phyloP scores from a whole-genome alignment of 2,797 vertebrate genomes.

The Hirundo rustica region DNA sequence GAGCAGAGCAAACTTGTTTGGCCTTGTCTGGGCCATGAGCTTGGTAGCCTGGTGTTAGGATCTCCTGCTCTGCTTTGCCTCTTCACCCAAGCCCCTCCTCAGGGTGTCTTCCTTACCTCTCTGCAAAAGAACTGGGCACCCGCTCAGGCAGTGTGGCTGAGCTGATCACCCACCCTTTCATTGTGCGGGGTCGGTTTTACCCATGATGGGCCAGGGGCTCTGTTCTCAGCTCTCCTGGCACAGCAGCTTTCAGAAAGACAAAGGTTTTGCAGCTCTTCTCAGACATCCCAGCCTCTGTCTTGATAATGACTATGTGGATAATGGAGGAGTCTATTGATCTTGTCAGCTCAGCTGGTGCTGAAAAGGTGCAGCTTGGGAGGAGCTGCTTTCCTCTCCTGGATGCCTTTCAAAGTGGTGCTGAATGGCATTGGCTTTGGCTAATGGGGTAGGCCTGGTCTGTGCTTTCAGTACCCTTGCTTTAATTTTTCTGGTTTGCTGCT shows the following conservation, averaged over 20 bases:
- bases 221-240: neutral
- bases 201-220: rapidly evolving
- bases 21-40: neutral
- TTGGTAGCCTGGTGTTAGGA: neutral
- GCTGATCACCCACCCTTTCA: neutral
- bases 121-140: neutral
- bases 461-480: neutral
- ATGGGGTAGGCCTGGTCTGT: neutral
- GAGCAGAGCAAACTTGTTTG: neutral
- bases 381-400: neutral
- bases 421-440: neutral
- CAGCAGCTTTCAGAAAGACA: neutral
- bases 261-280: neutral
- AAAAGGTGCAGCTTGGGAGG: neutral
- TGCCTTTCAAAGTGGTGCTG: neutral
- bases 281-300: neutral
- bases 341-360: neutral
- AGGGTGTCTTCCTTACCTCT: neutral
- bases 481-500: neutral
- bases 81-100: neutral
- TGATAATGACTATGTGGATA: neutral
- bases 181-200: rapidly evolving
- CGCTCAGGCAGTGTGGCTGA: neutral
- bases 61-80: neutral
- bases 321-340: neutral